Percentiles rank a stretch among this genome's conserved stretches.
Conservation (phyloP, 2,888 invertebrate genomes). For the Drosophila mimica region DNA sequence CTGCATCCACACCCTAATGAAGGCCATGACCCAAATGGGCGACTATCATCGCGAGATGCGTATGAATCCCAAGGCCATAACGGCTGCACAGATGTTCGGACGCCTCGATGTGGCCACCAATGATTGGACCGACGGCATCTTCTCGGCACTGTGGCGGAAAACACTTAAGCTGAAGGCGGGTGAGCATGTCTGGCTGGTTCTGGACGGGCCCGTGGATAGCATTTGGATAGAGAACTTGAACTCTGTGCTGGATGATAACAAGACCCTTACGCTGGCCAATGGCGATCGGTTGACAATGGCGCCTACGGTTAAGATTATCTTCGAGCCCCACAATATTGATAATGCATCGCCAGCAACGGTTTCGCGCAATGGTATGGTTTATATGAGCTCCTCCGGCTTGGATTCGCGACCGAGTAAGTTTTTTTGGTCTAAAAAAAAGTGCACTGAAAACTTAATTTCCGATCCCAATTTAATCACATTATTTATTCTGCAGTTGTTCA, state of each 20-base stretch:
- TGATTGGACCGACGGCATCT: conserved; percentile 99
- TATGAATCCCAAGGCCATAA: conserved; percentile 99
- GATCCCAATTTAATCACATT: neutral
- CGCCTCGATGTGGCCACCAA: conserved; percentile 98
- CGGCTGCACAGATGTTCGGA: conserved; percentile 99
- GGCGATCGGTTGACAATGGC: conserved; percentile 98
- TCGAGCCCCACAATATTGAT: conserved; percentile 98
- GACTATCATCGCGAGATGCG: conserved; percentile 95
- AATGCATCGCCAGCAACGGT: conserved; percentile 99
- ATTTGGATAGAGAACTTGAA: conserved; percentile 99
- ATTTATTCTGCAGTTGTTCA: conserved; percentile 87
- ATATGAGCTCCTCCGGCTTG: conserved; percentile 98
- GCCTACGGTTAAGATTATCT: conserved; percentile 96
- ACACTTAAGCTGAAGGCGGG: conserved; percentile 94
- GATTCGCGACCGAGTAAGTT: conserved; percentile 93
- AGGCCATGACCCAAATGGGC: conserved; percentile 93
- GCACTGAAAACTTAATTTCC: neutral
- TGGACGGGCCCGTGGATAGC: conserved; percentile 98
- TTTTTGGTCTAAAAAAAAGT: neutral
- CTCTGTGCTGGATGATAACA: conserved; percentile 98
- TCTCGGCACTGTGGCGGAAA: conserved; percentile 98
- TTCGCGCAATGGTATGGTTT: conserved; percentile 96
- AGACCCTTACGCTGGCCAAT: conserved; percentile 96
- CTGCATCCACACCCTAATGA: conserved; percentile 95
- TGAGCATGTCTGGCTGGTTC: conserved; percentile 96